Evolutionary conservation across 1,140 invertebrate species (phyloP).

Genomic region (Pinna nobilis): DNA sequence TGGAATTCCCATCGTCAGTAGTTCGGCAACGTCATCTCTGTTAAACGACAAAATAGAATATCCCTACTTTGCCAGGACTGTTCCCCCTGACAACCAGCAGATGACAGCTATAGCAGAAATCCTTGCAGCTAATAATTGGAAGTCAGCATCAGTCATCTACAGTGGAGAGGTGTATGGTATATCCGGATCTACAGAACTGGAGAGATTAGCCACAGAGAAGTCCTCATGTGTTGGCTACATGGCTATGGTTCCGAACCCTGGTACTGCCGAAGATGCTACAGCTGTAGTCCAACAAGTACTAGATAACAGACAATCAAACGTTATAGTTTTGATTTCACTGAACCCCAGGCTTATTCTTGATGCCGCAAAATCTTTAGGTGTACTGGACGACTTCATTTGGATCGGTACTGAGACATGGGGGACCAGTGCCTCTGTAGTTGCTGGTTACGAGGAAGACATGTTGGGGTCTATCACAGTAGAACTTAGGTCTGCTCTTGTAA

Average conservation of each 20-base stretch:
- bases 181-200: slow-evolving; percentile 32
- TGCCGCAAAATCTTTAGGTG: slow-evolving; percentile 48
- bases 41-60: slow-evolving; percentile 84
- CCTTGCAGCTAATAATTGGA: slow-evolving; percentile 84
- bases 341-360: slow-evolving; percentile 50
- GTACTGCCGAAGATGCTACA: slow-evolving; percentile 31
- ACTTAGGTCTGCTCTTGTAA: slow-evolving; percentile 76
- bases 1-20: slow-evolving; percentile 78
- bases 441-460: slow-evolving; percentile 82
- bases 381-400: slow-evolving; percentile 52
- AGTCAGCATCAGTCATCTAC: slow-evolving; percentile 84
- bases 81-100: slow-evolving; percentile 86
- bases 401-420: slow-evolving; percentile 73
- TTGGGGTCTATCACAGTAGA: slow-evolving; percentile 86
- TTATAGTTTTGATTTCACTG: slow-evolving; percentile 56
- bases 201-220: slow-evolving; percentile 26
- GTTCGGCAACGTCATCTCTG: slow-evolving; percentile 83
- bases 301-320: slow-evolving; percentile 45
- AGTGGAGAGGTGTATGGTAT: slow-evolving; percentile 77
- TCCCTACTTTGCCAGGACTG: slow-evolving; percentile 85
- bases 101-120: slow-evolving; percentile 84
- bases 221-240: slow-evolving; percentile 45
- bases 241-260: slow-evolving; percentile 8
- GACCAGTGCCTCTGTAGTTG: slow-evolving; percentile 80
- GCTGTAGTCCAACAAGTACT: slow-evolving; percentile 40